These are phyloP conservation scores for Pangasius macronema DNA, from an alignment of 2,797 vertebrate genomes.

Conservation along the genomic window DNA sequence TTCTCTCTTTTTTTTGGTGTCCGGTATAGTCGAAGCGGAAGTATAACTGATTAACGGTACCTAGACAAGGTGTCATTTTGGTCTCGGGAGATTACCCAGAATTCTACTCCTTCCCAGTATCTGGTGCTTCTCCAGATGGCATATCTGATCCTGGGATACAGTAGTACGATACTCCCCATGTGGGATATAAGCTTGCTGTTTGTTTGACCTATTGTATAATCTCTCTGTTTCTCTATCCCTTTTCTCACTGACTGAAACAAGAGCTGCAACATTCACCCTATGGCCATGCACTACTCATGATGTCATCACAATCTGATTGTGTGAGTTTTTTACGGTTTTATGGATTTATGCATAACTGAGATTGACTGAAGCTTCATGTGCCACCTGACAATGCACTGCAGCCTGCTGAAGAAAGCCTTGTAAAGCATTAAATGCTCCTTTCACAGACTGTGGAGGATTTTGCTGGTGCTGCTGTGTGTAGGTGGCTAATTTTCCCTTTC, in stretches of 20 bases:
- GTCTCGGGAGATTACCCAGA: slow-evolving; percentile 2
- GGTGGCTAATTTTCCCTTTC: slow-evolving; percentile 12
- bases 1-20: neutral
- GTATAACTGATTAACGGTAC: too few species aligned
- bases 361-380: neutral
- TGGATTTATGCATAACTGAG: neutral
- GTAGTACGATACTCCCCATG: slow-evolving; percentile 41
- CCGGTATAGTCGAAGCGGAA: too few species aligned
- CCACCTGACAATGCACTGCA: neutral
- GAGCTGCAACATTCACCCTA: neutral
- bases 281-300: neutral
- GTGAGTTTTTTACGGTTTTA: neutral
- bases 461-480: neutral
- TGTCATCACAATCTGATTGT: neutral
- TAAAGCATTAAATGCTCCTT: neutral
- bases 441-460: neutral
- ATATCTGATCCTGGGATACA: slow-evolving; percentile 42
- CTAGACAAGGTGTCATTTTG: too few species aligned
- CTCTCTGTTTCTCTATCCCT: slow-evolving; percentile 3
- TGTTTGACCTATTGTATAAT: slow-evolving; percentile 40
- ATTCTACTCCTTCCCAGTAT: slow-evolving; percentile 7
- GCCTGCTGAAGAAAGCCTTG: neutral
- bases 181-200: slow-evolving; percentile 28
- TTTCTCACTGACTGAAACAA: neutral
- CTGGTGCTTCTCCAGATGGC: slow-evolving; percentile 32